Base-by-base conservation (phyloP, 2,888 invertebrate species). In the Nebria salina region DNA sequence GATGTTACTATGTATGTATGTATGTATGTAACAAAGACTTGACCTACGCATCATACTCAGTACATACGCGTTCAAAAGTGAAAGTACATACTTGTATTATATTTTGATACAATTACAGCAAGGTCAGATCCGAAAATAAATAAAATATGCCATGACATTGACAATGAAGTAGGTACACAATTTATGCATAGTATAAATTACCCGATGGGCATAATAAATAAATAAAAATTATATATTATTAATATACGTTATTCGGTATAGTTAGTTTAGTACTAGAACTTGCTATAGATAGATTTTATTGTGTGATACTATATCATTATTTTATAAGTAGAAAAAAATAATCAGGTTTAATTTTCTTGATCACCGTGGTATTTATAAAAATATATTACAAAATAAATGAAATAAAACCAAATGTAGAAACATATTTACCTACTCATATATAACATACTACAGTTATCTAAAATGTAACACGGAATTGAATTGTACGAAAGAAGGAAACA, bases 1-100 rank as follows among this genome's bases (percentile, higher is more conserved):
- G 76, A 70, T 76, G 76, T 76, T 34, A 76, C 65, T 76, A 65
- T 66, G 68, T 68, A 65, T 76, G 25, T 76, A 65, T 66, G 68
- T 68, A 65, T 76, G 25, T 4, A 20, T 68, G 54, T 76, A 76
- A 70, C 68, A 76, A 34, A 34, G 34, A 54, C 54, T 11, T 54
- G 54, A 54, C 54, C 54, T 54, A 13, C 54, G 54, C 54, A 54
- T 54, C 54, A 54, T 54, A 11, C 11, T 54, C 54, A 54, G 54
- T 41, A 70, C 76, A 20, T 66, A 43, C 13, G 54, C 54, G 54
- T 2, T 6, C 11, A 54, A 54, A 54, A 34, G 34, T 34, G 34
- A 34, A 34, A 34, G 34, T 34, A 34, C 34, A 34, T 34, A 34
- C 34, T 34, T 34, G 5, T 34, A 34, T 34, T 34, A 34, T 34